Evolutionary conservation across 92 coral and sea anemone species (phyloP), one percentile per base, ranked within the genome.

Genomic region (Palythoa caribaeorum): DNA sequence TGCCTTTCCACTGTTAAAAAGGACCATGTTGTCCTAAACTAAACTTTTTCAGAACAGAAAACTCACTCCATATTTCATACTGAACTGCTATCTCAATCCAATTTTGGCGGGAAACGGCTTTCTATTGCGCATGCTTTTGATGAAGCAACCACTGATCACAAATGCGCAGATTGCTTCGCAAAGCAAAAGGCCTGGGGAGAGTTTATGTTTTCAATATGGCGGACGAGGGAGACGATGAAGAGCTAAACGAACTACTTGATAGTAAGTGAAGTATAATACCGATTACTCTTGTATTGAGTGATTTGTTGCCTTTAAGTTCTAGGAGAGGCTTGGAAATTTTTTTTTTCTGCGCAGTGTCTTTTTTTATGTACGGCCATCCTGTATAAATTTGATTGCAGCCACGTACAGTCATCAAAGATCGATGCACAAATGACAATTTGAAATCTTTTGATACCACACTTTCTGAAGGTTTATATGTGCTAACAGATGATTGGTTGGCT

Each of bases 211-310:
- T 79, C 62, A 94, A 94, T 78, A 96, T 96, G 98, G 98, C 98
- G 91, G 99, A 95, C 79, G 92, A 78, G 80, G 78, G 80, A 72
- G 88, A 73, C 1, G 98, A 96, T 28, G 93, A 96, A 11, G 99
- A 96, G 38, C 83, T 96, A 53, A 98, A 96, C 81, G 95, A 94
- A 68, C 76, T 96, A 9, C 92, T 96, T 9, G 96, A 96, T 78
- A 96, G 99, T 96, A 88, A 95, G 99, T 90, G 6, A 20, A 37
- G 55, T 48, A 11, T 1, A 3, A 44, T 38, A 48, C 40, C 14
- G 57, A n/a, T 44, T 47, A 11, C 35, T 40, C 44, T 19, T 62
- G 3, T 2, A 2, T 6, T 35, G 21, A 35, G 9, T 9, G 1
- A 16, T n/a, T 63, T 21, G 6, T 63, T 63, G 35, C 21, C 3